Percentiles rank a stretch among this genome's conserved stretches.
phyloP scores from a whole-genome alignment of 2,797 vertebrate species.

The Pteropus rufus region DNA sequence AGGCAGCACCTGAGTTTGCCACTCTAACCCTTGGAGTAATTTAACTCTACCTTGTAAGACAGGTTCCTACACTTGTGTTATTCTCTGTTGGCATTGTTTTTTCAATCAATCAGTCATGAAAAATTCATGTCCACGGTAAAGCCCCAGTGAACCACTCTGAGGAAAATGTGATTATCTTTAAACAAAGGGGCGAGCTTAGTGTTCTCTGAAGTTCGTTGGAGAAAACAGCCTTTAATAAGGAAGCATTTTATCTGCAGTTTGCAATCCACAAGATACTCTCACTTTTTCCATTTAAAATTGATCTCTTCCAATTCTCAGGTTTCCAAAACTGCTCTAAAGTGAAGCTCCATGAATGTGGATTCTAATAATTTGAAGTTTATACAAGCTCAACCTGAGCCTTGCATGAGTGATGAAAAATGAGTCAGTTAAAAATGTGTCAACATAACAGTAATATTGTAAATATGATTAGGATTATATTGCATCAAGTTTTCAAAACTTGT shows the following conservation, averaged over 20 bases:
- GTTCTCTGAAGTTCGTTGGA: conserved; percentile 7
- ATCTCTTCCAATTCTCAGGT: conserved; percentile 39
- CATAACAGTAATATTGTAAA: neutral
- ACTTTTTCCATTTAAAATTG: conserved; percentile 40
- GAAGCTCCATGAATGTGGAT: neutral
- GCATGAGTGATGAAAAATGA: neutral
- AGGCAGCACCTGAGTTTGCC: conserved; percentile 69
- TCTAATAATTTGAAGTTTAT: conserved; percentile 41
- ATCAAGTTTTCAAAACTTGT: neutral
- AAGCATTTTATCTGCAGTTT: conserved; percentile 60
- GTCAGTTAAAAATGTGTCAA: neutral
- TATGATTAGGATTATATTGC: neutral
- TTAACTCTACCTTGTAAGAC: conserved; percentile 74
- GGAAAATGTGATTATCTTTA: conserved; percentile 54
- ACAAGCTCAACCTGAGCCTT: conserved; percentile 22
- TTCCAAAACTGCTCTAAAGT: conserved; percentile 36
- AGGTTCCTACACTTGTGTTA: conserved; percentile 32
- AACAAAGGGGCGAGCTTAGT: conserved; percentile 19
- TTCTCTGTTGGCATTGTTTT: conserved; percentile 49
- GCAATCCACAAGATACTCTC: neutral
- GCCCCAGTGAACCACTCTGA: conserved; percentile 41
- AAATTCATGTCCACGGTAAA: conserved; percentile 57
- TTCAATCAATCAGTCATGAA: conserved; percentile 69
- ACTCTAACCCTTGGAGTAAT: conserved; percentile 75
- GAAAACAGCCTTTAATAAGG: conserved; percentile 20